These are phyloP conservation scores for Ctenomys sociabilis DNA, from an alignment of 2,113 vertebrate species.

Conservation along the genomic window DNA sequence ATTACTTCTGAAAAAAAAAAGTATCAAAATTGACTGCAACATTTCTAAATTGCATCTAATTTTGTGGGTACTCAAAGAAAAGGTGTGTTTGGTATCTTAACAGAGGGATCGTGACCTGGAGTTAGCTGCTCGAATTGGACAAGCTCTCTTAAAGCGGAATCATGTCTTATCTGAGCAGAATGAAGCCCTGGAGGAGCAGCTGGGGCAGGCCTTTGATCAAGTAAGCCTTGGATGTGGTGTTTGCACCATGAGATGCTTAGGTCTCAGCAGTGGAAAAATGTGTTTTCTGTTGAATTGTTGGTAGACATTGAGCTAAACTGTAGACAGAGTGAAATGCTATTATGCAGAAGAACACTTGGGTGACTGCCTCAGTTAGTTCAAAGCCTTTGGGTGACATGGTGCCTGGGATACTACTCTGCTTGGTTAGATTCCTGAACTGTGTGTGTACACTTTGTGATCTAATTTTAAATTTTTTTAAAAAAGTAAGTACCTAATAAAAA, in stretches of 20 bases:
- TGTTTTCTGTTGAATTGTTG: neutral
- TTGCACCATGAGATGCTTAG: neutral
- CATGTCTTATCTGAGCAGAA: constrained; percentile 94
- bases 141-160: constrained; percentile 96
- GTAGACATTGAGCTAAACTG: neutral
- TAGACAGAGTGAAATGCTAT: neutral
- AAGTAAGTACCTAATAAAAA: constrained; percentile 2
- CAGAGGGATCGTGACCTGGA: constrained; percentile 98
- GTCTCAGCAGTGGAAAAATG: neutral
- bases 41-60: constrained; percentile 44
- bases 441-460: neutral
- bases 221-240: constrained; percentile 83
- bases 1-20: constrained; percentile 33
- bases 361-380: neutral
- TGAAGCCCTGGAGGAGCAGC: constrained; percentile 94
- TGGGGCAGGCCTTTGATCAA: constrained; percentile 94
- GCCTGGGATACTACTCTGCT: neutral
- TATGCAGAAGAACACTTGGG: neutral
- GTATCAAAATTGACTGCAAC: constrained; percentile 41
- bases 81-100: constrained; percentile 62
- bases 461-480: neutral
- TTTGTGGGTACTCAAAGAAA: constrained; percentile 38
- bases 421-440: neutral
- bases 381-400: neutral
- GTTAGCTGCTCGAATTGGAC: constrained; percentile 96